Conservation (phyloP, 2,797 vertebrate genomes). For the Ataeniobius toweri region DNA sequence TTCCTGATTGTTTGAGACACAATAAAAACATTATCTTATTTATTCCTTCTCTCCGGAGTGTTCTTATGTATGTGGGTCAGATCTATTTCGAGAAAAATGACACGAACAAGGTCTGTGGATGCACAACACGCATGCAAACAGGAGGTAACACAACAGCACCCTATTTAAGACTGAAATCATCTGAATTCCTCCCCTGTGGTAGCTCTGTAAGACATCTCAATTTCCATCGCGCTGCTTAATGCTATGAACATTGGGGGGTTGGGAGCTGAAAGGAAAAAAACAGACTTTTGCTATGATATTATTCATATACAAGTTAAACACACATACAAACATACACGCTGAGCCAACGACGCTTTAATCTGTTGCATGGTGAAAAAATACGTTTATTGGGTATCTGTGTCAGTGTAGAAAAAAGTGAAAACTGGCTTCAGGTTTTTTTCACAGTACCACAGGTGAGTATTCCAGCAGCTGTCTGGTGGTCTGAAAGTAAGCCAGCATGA, state of each 20-base stretch:
- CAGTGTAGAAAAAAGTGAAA: constrained; percentile 81
- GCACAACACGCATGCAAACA: neutral
- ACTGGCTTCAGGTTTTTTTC: constrained; percentile 77
- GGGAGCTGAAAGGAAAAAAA: constrained; percentile 24
- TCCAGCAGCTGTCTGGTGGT: constrained; percentile 64
- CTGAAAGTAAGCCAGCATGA: constrained; percentile 49
- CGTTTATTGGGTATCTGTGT: constrained; percentile 84
- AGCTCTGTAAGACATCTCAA: constrained; percentile 61
- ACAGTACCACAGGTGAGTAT: constrained; percentile 79
- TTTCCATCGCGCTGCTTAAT: constrained; percentile 65
- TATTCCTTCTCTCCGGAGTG: too few relatives aligned
- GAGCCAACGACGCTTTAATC: constrained; percentile 61
- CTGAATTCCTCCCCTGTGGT: constrained; percentile 53
- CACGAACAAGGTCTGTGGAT: neutral
- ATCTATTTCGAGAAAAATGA: too few relatives aligned
- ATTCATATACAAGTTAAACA: constrained; percentile 16
- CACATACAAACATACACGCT: constrained; percentile 39
- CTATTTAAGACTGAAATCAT: constrained; percentile 56
- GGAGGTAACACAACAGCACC: constrained; percentile 5
- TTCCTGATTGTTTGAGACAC: too few relatives aligned
- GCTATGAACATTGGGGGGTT: constrained; percentile 49
- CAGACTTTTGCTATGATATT: constrained; percentile 19
- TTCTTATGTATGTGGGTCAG: too few relatives aligned
- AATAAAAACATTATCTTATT: too few relatives aligned
- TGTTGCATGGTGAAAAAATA: constrained; percentile 83